A percentile compares a stretch with the other conserved stretches of the same genome.
phyloP scores from a whole-genome alignment of 2,888 invertebrate genomes.

The Asteroscopus sphinx region DNA sequence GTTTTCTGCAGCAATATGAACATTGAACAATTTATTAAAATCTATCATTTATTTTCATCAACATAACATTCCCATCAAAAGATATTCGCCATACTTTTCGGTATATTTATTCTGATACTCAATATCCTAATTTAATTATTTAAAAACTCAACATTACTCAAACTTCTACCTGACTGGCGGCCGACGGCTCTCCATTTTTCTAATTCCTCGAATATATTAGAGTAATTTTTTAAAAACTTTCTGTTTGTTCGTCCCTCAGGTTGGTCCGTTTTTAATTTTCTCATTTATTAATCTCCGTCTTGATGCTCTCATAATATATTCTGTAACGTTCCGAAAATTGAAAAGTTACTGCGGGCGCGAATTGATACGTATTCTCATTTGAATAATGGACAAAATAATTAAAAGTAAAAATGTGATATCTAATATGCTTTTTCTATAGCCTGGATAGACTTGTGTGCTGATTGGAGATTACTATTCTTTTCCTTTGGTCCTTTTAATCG shows the following conservation, averaged over 20 bases:
- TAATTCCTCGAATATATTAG: slow-evolving; percentile 56
- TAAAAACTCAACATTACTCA: slow-evolving; percentile 64
- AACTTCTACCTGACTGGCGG: slow-evolving; percentile 50
- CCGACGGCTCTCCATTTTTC: slow-evolving; percentile 38
- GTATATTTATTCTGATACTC: slow-evolving; percentile 6
- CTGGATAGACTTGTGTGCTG: background rate
- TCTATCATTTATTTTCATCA: background rate
- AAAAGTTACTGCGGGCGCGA: slow-evolving; percentile 66
- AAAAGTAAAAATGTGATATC: slow-evolving; percentile 44
- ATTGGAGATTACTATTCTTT: no score
- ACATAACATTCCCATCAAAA: background rate
- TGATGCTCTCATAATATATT: slow-evolving; percentile 70
- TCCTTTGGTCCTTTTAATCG: no score
- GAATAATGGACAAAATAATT: slow-evolving; percentile 66
- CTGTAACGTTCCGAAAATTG: slow-evolving; percentile 63
- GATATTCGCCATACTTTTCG: no score
- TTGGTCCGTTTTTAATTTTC: slow-evolving; percentile 65
- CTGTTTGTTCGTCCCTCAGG: slow-evolving; percentile 56
- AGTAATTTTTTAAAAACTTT: slow-evolving; percentile 57
- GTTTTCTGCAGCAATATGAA: no score
- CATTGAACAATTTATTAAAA: no score
- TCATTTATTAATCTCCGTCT: slow-evolving; percentile 73
- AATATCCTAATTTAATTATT: slow-evolving; percentile 62
- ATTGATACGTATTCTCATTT: slow-evolving; percentile 65
- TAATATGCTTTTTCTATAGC: slow-evolving; percentile 28